Evolutionary conservation across 2,113 vertebrate genomes (phyloP), one percentile per base, ranked within the genome.

Genomic region (Lophura nycthemera): DNA sequence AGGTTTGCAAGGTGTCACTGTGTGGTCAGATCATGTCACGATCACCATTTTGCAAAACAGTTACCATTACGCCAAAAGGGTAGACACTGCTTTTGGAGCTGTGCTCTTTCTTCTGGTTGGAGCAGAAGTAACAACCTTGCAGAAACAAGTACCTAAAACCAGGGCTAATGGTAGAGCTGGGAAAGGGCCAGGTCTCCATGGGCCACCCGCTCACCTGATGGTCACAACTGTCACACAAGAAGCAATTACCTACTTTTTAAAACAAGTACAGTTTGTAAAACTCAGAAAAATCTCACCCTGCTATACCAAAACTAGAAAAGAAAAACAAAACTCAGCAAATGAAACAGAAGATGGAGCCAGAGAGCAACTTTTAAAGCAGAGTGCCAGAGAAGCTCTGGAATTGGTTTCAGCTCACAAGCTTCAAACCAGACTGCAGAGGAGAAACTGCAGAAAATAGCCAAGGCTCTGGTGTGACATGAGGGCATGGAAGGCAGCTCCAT

Each of bases 311-410:
- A 63, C 29, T 8, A n/a, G 4, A n/a, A 8, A 57, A 56, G 24
- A 60, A 20, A 71, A 54, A 57, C 21, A 19, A 22, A 57, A 21
- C 29, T 21, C 64, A 61, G 19, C 38, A 54, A 48, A 4, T 13
- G 30, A 27, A 95, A 80, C 95, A 86, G 94, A 42, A 96, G 95
- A 94, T 96, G 95, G 95, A 91, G 95, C 94, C 94, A 97, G 90
- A 97, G 95, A 96, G 96, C 86, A 90, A 89, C 54, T 82, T 95
- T 94, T 86, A 86, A 81, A 94, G 76, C n/a, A 66, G 75, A n/a
- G n/a, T 34, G 36, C 38, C 12, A 15, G 69, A 7, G 16, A 60
- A 36, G 18, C 30, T 40, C 21, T 24, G 34, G 10, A 91, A 40
- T 57, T 86, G 36, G 65, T 75, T 88, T 20, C 82, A 45, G 3